phyloP scores from a whole-genome alignment of 2,113 vertebrate species.

The Brienomyrus brachyistius region DNA sequence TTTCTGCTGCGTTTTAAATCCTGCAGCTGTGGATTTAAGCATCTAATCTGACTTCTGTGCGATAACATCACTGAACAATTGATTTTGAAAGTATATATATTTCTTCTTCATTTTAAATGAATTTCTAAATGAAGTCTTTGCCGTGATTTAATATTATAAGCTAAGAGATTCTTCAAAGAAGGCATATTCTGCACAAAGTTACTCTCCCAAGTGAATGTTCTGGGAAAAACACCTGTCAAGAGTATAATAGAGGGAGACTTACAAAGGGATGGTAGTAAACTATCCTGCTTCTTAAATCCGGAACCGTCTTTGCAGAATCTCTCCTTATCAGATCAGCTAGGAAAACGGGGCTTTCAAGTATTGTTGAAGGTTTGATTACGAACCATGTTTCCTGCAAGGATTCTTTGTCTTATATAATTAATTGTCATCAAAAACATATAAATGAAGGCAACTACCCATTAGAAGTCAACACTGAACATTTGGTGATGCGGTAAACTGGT shows the following conservation, averaged over 20 bases:
- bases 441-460: not conserved
- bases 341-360: not conserved
- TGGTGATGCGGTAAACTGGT: not conserved
- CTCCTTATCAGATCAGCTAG: not conserved
- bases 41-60: not conserved
- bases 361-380: not conserved
- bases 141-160: not conserved
- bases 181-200: not conserved
- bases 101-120: not conserved
- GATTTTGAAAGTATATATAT: not conserved
- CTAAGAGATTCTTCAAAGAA: not conserved
- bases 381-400: not conserved
- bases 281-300: not conserved
- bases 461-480: not conserved
- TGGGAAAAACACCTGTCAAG: not conserved
- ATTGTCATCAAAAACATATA: not conserved
- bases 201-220: not conserved
- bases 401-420: not conserved
- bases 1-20: not conserved
- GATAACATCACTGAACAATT: not conserved
- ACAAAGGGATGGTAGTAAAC: not conserved
- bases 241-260: not conserved
- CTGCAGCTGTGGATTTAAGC: not conserved
- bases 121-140: not conserved
- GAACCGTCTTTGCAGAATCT: not conserved